Evolutionary conservation across 2,797 vertebrate species (phyloP).

Genomic region (Amniataba percoides): DNA sequence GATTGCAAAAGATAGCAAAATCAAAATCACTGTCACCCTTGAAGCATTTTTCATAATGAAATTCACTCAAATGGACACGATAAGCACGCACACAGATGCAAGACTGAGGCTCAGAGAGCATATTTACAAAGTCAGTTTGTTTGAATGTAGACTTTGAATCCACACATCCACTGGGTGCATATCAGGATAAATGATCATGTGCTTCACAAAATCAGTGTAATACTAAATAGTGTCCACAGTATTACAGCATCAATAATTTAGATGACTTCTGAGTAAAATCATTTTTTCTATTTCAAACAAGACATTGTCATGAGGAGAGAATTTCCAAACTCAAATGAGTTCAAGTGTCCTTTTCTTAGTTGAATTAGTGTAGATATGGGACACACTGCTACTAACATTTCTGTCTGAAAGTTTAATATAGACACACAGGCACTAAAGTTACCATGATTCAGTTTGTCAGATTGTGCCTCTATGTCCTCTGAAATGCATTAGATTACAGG

Average conservation of each 20-base stretch:
- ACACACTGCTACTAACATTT: neutral
- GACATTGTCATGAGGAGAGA: constrained; percentile 3
- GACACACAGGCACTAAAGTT: neutral
- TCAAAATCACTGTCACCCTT: neutral
- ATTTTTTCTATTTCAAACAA: neutral
- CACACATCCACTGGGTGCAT: constrained; percentile 36
- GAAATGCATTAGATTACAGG: constrained; percentile 4
- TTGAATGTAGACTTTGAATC: constrained; percentile 81
- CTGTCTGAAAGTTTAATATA: constrained; percentile 2
- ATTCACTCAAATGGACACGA: neutral
- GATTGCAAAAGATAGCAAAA: neutral
- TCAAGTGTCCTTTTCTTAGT: neutral
- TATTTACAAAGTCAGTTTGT: constrained; percentile 80
- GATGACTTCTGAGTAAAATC: neutral
- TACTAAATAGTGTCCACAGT: neutral
- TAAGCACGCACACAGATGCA: neutral
- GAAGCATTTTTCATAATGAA: neutral
- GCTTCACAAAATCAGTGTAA: neutral
- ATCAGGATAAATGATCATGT: constrained; percentile 32
- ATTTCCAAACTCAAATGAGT: neutral
- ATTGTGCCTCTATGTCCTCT: neutral
- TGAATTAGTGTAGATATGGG: neutral
- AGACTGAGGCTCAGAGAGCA: constrained; percentile 62
- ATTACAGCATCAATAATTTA: neutral
- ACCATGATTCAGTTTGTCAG: neutral